Percentiles rank a stretch among this genome's conserved stretches.
These are phyloP conservation scores for Thamnophis elegans DNA, from an alignment of 2,797 vertebrate genomes.

Conservation along the genomic window DNA sequence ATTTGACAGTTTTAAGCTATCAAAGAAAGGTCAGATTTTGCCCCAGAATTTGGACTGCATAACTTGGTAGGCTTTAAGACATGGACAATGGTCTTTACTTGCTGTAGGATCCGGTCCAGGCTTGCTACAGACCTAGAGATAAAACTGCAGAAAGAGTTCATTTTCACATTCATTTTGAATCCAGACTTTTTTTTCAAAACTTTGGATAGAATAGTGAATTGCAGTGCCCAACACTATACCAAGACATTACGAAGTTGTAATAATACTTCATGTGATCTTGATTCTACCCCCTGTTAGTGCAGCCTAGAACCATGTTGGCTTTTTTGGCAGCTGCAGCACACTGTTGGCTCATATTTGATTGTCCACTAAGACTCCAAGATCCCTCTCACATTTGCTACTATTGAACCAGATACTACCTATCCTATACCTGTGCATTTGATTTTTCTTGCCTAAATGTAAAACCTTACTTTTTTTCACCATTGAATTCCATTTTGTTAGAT, in stretches of 20 bases:
- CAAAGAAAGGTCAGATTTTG: neutral
- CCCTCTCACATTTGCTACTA: neutral
- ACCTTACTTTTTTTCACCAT: neutral
- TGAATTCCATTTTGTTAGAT: neutral
- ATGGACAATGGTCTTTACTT: neutral
- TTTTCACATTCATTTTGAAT: rapidly evolving
- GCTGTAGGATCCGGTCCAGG: neutral
- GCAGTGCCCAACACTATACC: neutral
- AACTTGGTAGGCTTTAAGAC: neutral
- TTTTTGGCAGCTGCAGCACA: neutral
- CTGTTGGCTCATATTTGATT: neutral
- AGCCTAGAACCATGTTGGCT: neutral
- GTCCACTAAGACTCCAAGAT: neutral
- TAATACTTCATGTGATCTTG: neutral
- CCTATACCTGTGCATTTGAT: neutral
- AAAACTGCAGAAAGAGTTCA: neutral
- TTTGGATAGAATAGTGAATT: neutral
- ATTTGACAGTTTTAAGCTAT: neutral
- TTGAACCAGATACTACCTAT: neutral
- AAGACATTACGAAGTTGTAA: neutral
- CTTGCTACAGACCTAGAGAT: neutral
- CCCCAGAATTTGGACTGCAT: neutral
- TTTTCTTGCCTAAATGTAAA: neutral
- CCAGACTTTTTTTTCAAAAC: neutral
- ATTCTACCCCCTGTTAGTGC: neutral